These are phyloP conservation scores for Hippocampus barbouri DNA, from an alignment of 2,113 vertebrate species.

Conservation along the genomic window DNA sequence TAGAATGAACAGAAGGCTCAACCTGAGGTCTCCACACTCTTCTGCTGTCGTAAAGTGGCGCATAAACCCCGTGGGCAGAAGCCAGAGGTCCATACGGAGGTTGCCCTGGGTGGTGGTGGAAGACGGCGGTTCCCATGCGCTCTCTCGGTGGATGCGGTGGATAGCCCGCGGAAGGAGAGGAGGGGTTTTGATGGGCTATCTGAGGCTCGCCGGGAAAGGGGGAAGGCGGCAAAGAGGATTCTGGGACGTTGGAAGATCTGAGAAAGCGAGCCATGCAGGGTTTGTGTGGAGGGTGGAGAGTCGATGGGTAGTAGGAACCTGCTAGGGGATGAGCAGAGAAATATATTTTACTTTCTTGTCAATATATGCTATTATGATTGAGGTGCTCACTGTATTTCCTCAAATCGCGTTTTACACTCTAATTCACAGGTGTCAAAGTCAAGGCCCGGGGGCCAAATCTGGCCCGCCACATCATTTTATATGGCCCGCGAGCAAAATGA, in stretches of 20 bases:
- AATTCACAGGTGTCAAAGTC: no score
- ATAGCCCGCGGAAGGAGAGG: conserved; percentile 78
- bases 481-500: no score
- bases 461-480: no score
- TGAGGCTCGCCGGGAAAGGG: conserved; percentile 53
- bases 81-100: conserved; percentile 80
- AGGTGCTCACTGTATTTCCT: not conserved
- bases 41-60: conserved; percentile 92
- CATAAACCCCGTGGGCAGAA: conserved; percentile 84
- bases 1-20: not conserved
- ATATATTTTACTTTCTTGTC: not conserved
- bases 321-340: conserved; percentile 56
- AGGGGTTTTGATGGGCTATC: conserved; percentile 56
- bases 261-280: conserved; percentile 87
- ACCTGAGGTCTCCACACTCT: conserved; percentile 89
- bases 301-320: conserved; percentile 83
- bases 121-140: conserved; percentile 77
- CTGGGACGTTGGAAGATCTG: conserved; percentile 83
- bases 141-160: conserved; percentile 83
- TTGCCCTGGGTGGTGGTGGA: conserved; percentile 75
- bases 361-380: not conserved
- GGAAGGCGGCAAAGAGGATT: conserved; percentile 84
- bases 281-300: conserved; percentile 83
- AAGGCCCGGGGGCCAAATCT: no score
- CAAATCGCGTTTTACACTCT: not conserved